phyloP scores from a whole-genome alignment of 1,140 invertebrate genomes.

The Zaprionus gabonicus region DNA sequence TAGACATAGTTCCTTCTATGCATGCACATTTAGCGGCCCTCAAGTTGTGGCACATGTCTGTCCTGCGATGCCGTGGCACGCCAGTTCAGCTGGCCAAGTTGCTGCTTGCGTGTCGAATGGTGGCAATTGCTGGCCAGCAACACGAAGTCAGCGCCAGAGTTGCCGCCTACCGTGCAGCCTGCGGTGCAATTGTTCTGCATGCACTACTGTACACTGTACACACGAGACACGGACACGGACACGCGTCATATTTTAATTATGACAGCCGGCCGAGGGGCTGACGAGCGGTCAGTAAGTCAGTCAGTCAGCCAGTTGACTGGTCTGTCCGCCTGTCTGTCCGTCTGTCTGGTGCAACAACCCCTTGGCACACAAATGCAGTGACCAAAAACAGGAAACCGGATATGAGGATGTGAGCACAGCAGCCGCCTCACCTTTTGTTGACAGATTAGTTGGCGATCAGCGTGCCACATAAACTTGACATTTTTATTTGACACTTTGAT shows the following conservation, averaged over 20 bases:
- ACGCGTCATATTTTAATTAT: constrained; percentile 84
- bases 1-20: constrained; percentile 16
- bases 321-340: constrained; percentile 27
- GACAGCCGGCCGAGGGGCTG: constrained; percentile 65
- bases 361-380: constrained; percentile 46
- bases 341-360: constrained; percentile 51
- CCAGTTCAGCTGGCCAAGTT: constrained; percentile 37
- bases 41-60: constrained; percentile 38
- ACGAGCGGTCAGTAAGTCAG: constrained; percentile 51
- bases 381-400: constrained; percentile 61
- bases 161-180: constrained; percentile 19
- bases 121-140: constrained; percentile 16
- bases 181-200: constrained; percentile 5
- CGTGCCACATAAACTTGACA: constrained; percentile 68
- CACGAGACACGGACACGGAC: constrained; percentile 65
- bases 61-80: neutral
- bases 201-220: constrained; percentile 6
- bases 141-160: neutral
- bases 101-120: constrained; percentile 49
- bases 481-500: constrained; percentile 81
- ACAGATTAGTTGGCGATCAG: constrained; percentile 73
- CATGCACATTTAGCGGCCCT: constrained; percentile 42
- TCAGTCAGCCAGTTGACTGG: constrained; percentile 3
- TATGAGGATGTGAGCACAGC: constrained; percentile 39
- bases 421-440: constrained; percentile 65